phyloP scores from a whole-genome alignment of 1,140 invertebrate species.

The Euborellia annulipes region DNA sequence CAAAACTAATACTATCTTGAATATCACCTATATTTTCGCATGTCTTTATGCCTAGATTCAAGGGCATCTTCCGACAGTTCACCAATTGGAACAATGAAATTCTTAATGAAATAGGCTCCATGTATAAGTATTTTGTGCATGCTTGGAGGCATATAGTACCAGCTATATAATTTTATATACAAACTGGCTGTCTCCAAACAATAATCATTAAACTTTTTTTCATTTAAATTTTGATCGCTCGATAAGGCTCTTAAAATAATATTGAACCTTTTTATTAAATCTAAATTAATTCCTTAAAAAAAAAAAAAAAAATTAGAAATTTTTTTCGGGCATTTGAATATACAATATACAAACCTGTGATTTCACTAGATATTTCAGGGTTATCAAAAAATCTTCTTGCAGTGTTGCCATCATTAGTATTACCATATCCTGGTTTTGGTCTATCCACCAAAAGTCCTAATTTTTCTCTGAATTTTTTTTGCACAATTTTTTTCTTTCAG shows the following conservation, averaged over 20 bases:
- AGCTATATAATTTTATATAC: conserved; percentile 14
- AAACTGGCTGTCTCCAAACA: conserved; percentile 1
- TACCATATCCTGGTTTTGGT: conserved; percentile 22
- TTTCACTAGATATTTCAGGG: conserved; percentile 3
- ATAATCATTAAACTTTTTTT: conserved; percentile 9
- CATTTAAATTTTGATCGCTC: conserved; percentile 8
- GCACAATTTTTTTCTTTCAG: no score
- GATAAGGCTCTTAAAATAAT: conserved; percentile 5
- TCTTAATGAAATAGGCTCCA: conserved; percentile 18
- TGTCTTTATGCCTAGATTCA: conserved; percentile 22
- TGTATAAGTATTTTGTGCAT: conserved; percentile 25
- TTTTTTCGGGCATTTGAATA: no score
- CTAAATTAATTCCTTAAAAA: no score
- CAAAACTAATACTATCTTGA: no score
- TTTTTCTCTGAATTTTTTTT: no score
- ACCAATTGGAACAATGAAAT: conserved; percentile 21
- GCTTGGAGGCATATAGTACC: conserved; percentile 24
- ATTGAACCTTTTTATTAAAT: conserved; percentile 5
- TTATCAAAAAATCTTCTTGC: conserved; percentile 23
- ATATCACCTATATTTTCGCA: conserved; percentile 16
- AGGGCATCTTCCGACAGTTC: conserved; percentile 22
- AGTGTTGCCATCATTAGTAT: conserved; percentile 26
- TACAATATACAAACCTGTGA: conserved; percentile 9
- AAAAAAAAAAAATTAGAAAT: no score
- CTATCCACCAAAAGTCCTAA: conserved; percentile 19